phyloP scores from a whole-genome alignment of 92 coral and sea anemone genomes.

The Phenganax marumi region DNA sequence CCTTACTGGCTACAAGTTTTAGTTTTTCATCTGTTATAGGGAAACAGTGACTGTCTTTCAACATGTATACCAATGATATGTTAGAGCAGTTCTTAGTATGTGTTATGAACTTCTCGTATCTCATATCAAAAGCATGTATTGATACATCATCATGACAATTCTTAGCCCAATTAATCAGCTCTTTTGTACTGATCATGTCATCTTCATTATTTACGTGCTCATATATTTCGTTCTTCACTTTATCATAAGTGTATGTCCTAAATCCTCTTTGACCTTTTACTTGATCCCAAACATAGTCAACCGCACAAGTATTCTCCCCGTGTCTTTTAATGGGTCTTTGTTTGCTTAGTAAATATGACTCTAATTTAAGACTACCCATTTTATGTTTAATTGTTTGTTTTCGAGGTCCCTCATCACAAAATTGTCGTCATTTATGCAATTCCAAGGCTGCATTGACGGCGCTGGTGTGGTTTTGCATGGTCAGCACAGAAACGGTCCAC shows the following conservation, averaged over 20 bases:
- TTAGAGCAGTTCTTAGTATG: conserved; percentile 10
- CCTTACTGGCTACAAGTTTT: conserved; percentile 42
- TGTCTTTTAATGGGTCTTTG: conserved; percentile 29
- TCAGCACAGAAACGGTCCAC: too few species aligned
- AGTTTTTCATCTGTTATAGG: conserved; percentile 45
- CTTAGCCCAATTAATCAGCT: conserved; percentile 53
- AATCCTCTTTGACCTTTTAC: conserved; percentile 44
- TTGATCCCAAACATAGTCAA: conserved; percentile 52
- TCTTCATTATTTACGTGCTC: conserved; percentile 19
- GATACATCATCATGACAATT: conserved; percentile 38
- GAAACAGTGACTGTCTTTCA: conserved; percentile 49
- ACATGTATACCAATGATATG: conserved; percentile 30
- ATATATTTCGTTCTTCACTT: conserved; percentile 38
- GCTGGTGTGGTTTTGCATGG: too few species aligned
- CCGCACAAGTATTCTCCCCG: conserved; percentile 46
- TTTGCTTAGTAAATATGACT: conserved; percentile 37
- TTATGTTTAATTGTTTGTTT: not conserved
- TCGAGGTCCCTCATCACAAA: too few species aligned
- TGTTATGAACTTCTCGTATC: conserved; percentile 46
- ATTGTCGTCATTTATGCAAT: too few species aligned
- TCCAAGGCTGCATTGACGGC: too few species aligned
- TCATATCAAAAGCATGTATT: conserved; percentile 49
- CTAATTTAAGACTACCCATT: conserved; percentile 43
- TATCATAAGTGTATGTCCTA: conserved; percentile 41
- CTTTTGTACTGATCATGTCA: conserved; percentile 44